phyloP scores from a whole-genome alignment of 2,113 vertebrate genomes.

The Hippocampus mohnikei region DNA sequence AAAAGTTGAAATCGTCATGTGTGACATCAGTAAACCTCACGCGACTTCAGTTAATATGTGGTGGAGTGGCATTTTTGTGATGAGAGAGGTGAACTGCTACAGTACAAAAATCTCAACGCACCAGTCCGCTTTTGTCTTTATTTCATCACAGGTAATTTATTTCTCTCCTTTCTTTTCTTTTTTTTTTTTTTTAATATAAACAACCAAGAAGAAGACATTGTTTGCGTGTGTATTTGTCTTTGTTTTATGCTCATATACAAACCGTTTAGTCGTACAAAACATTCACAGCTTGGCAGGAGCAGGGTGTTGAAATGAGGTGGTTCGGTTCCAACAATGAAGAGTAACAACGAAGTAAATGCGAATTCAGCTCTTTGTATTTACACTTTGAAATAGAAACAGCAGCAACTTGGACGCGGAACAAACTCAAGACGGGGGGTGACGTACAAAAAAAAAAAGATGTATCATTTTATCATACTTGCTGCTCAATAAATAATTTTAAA shows the following conservation, averaged over 20 bases:
- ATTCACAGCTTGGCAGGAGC: conserved; percentile 44
- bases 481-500: conserved; percentile 26
- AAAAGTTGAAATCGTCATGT: not conserved
- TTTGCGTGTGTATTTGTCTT: conserved; percentile 32
- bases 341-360: not conserved
- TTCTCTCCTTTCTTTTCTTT: conserved; percentile 63
- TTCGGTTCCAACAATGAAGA: conserved; percentile 8
- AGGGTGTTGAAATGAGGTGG: not conserved
- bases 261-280: conserved; percentile 71
- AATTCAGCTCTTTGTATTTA: not conserved
- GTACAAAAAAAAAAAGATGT: conserved; percentile 45
- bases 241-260: conserved; percentile 64
- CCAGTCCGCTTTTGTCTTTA: not conserved
- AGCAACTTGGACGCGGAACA: conserved; percentile 26
- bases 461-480: conserved; percentile 23
- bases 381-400: conserved; percentile 10
- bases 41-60: not conserved
- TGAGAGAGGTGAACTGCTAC: too few relatives aligned
- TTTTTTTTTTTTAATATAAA: conserved; percentile 54
- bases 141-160: conserved; percentile 67
- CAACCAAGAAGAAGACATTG: conserved; percentile 45
- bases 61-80: too few relatives aligned
- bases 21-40: not conserved
- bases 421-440: not conserved
- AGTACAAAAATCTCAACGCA: conserved; percentile 1